Percentiles rank a stretch among this genome's conserved stretches.
These are phyloP conservation scores for Uria lomvia DNA, from an alignment of 2,113 vertebrate genomes.

Conservation along the genomic window DNA sequence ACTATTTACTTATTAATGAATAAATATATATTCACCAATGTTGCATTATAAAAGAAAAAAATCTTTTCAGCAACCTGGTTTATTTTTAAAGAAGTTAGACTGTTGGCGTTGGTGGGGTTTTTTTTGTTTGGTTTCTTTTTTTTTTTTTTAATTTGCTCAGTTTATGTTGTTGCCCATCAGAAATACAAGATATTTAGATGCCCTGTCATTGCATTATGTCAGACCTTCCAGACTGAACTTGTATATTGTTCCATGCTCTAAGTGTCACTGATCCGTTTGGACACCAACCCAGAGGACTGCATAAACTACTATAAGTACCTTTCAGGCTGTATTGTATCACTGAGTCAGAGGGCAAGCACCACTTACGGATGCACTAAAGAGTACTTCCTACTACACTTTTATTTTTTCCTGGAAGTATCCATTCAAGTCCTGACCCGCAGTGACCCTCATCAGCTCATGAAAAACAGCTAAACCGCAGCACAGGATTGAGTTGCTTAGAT, in stretches of 20 bases:
- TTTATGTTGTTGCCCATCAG: neutral
- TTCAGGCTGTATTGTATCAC: neutral
- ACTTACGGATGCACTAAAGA: neutral
- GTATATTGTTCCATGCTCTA: accelerated
- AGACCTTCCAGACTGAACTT: neutral
- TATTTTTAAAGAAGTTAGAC: neutral
- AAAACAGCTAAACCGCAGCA: neutral
- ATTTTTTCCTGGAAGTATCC: conserved; percentile 33
- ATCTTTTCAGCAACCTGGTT: neutral
- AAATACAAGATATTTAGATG: neutral
- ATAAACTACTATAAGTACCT: neutral
- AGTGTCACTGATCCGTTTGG: neutral
- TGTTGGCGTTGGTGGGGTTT: neutral
- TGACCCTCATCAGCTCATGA: conserved; percentile 2
- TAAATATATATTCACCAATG: neutral
- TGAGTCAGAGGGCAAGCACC: conserved; percentile 10
- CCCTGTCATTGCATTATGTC: neutral
- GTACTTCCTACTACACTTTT: neutral
- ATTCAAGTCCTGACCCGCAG: neutral
- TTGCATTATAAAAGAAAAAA: neutral
- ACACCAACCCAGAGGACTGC: neutral
- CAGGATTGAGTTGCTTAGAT: neutral
- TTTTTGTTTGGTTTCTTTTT: neutral
- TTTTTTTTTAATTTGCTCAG: neutral
- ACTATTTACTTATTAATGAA: neutral